Evolutionary conservation across 2,797 vertebrate species (phyloP), one percentile per base, ranked within the genome.

Genomic region (Sebastes nivosus): DNA sequence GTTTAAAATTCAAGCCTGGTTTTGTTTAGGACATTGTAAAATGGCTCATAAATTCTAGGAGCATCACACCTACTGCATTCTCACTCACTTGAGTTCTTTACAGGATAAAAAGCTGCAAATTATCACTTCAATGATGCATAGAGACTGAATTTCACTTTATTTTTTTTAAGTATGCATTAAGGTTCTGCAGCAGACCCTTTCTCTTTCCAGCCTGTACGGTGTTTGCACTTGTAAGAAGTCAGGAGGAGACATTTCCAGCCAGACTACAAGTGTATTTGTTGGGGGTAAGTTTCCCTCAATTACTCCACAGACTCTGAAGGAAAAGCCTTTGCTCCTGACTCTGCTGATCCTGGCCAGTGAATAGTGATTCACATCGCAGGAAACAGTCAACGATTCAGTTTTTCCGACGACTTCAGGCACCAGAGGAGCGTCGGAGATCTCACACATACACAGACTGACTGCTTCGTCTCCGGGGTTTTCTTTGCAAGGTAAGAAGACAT

Each of bases 371-470:
- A 87, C 80, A 82, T 68, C 74, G 77, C 72, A 75, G 81, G 79
- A 79, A 75, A 89, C 50, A 83, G 80, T 7, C 74, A 36, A 58
- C 75, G 88, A 93, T 81, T 95, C 94, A 94, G 27, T 92, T 90
- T 95, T 95, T 95, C 94, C 94, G 69, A 88, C 67, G 25, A 82
- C 90, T 86, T 81, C 83, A 90, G 86, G 84, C 82, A 72, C 32
- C 79, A 72, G 77, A 79, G 74, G 69, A 89, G 76, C 58, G 69
- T 30, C 58, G 54, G 80, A 69, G 60, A 70, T 6, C 67, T 54
- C 76, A 29, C 78, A 54, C 38, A 42, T 4, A 38, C 13, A 54
- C 14, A 46, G 6, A 50, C 46, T 50, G 67, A 16, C 81, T 5
- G 68, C 70, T 80, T 16, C 60, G 57, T 75, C 52, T 57, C 75